Evolutionary conservation across 2,113 vertebrate genomes (phyloP).

Genomic region (Periophthalmus modestus): DNA sequence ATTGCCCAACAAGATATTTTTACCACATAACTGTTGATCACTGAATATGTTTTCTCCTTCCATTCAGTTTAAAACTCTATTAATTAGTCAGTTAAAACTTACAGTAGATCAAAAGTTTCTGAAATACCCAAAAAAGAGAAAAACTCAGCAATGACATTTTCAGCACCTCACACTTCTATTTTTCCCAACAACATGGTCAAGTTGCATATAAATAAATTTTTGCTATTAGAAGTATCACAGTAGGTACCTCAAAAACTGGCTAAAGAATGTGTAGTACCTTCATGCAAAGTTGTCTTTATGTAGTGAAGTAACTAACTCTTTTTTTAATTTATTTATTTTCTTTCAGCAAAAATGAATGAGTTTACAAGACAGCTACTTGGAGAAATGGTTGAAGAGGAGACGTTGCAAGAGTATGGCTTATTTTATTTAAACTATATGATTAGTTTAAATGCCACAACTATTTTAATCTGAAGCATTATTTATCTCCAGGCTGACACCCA

Average conservation of each 20-base stretch:
- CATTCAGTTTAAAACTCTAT: not conserved
- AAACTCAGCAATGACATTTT: too few species aligned
- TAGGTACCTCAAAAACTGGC: too few species aligned
- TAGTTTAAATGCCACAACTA: not conserved
- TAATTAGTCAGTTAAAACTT: not conserved
- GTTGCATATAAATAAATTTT: too few species aligned
- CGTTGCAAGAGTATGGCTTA: slow-evolving; percentile 77
- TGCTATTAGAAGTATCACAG: not conserved
- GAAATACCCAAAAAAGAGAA: not conserved
- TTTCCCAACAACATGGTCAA: not conserved
- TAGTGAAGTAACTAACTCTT: not conserved
- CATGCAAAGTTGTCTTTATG: not conserved
- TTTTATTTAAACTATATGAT: not conserved
- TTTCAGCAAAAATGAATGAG: slow-evolving; percentile 86
- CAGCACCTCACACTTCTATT: not conserved
- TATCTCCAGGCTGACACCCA: slow-evolving; percentile 77
- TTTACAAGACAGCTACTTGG: slow-evolving; percentile 86
- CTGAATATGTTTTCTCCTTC: not conserved
- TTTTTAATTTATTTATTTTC: slow-evolving; percentile 22
- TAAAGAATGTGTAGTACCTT: too few species aligned
- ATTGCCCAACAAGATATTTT: not conserved
- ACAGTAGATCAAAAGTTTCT: not conserved
- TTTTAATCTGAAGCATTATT: slow-evolving; percentile 16
- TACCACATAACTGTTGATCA: not conserved
- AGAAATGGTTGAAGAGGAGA: slow-evolving; percentile 83